phyloP scores from a whole-genome alignment of 2,888 invertebrate species.

The Lasioglossum malachurum region DNA sequence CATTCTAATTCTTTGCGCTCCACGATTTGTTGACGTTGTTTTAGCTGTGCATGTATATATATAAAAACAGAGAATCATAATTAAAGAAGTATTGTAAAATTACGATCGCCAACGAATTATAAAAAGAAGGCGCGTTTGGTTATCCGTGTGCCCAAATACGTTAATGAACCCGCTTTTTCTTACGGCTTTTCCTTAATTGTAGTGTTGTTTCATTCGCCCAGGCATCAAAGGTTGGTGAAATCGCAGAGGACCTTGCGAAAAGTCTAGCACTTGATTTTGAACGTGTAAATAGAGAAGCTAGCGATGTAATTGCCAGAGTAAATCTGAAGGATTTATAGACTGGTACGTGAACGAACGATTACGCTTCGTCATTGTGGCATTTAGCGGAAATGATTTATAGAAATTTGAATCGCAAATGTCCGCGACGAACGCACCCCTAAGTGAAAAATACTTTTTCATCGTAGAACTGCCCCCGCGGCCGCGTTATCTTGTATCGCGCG shows the following conservation, averaged over 20 bases:
- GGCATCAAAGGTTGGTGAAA: too few species aligned
- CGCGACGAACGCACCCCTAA: not conserved
- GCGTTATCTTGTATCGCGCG: conserved; percentile 31
- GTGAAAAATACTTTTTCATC: conserved; percentile 10
- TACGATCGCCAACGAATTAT: too few species aligned
- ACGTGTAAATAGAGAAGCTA: not conserved
- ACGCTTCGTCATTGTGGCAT: not conserved
- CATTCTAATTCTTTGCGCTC: not conserved
- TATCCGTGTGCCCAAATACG: too few species aligned
- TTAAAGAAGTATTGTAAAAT: too few species aligned
- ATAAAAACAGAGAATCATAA: too few species aligned
- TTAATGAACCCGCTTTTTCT: too few species aligned
- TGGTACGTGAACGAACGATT: not conserved
- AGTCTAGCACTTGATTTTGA: not conserved
- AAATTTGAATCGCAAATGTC: not conserved
- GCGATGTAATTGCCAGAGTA: not conserved
- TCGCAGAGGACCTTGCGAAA: not conserved
- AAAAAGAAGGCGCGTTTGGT: too few species aligned
- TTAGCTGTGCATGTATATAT: too few species aligned
- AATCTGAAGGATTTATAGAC: not conserved
- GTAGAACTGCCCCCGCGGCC: not conserved
- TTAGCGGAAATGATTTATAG: not conserved
- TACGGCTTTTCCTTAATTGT: too few species aligned
- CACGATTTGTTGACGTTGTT: not conserved
- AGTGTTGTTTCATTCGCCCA: not conserved